Conservation (phyloP, 1,140 invertebrate species). For the Physella acuta region DNA sequence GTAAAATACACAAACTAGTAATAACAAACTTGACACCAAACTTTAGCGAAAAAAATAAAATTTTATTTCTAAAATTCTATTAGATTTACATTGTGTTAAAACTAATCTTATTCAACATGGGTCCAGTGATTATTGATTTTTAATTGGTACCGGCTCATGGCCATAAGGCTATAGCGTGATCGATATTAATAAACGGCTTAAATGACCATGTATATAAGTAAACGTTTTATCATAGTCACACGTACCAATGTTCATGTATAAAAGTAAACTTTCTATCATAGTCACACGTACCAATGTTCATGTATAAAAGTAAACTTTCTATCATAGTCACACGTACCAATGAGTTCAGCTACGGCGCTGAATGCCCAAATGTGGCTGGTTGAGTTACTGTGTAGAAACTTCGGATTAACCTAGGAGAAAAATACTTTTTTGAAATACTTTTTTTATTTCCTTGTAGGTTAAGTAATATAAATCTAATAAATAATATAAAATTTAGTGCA, state of each 20-base stretch:
- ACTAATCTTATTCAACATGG: not conserved
- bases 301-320: not conserved
- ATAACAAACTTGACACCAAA: not conserved
- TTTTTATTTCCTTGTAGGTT: no score
- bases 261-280: not conserved
- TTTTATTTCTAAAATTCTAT: not conserved
- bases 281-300: not conserved
- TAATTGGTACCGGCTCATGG: not conserved
- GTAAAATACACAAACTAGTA: constrained; percentile 13
- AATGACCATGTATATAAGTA: not conserved
- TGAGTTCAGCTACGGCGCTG: not conserved
- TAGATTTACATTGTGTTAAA: not conserved
- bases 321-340: not conserved
- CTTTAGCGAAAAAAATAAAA: not conserved
- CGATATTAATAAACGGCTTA: not conserved
- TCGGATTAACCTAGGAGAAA: not conserved
- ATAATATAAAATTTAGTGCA: not conserved
- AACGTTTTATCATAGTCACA: not conserved
- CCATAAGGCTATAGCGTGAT: not conserved
- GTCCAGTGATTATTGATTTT: not conserved
- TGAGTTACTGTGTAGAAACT: not conserved
- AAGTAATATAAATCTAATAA: no score
- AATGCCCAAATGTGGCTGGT: not conserved
- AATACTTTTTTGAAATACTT: not conserved
- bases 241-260: not conserved